Conservation (phyloP, 2,113 vertebrate genomes). For the Protobothrops mucrosquamatus region DNA sequence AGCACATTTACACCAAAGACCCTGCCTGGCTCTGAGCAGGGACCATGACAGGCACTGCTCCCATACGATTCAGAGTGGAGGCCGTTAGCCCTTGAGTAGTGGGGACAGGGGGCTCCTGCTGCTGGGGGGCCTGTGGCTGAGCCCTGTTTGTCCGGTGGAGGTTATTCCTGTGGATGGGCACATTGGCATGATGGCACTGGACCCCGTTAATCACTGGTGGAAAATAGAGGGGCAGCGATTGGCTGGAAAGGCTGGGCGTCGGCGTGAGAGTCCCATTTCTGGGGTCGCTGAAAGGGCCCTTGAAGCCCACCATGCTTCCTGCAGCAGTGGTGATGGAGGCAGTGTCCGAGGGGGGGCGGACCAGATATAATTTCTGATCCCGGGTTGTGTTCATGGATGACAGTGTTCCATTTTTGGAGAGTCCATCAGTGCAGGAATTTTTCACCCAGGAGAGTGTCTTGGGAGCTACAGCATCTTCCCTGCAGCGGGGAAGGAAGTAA, state of each 20-base stretch:
- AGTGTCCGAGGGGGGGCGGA: conserved; percentile 72
- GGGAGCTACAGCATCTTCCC: conserved; percentile 87
- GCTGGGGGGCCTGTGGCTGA: conserved; percentile 63
- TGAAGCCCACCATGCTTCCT: conserved; percentile 70
- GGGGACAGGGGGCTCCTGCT: conserved; percentile 43
- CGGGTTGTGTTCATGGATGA: conserved; percentile 82
- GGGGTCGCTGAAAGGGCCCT: conserved; percentile 44
- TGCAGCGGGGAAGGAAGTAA: conserved; percentile 43
- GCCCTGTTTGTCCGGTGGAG: conserved; percentile 66
- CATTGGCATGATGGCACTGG: conserved; percentile 12
- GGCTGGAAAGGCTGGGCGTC: conserved; percentile 57
- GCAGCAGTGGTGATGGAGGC: conserved; percentile 75
- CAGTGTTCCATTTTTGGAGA: conserved; percentile 88
- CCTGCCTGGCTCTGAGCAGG: conserved; percentile 86
- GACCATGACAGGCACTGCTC: conserved; percentile 86
- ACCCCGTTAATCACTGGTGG: conserved; percentile 45
- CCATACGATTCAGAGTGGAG: conserved; percentile 81
- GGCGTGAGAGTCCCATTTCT: conserved; percentile 47
- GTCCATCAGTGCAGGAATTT: conserved; percentile 78
- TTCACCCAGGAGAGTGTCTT: conserved; percentile 85
- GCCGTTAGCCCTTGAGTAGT: conserved; percentile 59
- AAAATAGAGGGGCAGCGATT: conserved; percentile 68
- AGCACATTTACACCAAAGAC: conserved; percentile 78
- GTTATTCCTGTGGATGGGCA: conserved; percentile 61
- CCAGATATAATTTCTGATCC: conserved; percentile 67